Evolutionary conservation across 2,888 invertebrate genomes (phyloP), one percentile per base, ranked within the genome.

Genomic region (Germaria angustata): DNA sequence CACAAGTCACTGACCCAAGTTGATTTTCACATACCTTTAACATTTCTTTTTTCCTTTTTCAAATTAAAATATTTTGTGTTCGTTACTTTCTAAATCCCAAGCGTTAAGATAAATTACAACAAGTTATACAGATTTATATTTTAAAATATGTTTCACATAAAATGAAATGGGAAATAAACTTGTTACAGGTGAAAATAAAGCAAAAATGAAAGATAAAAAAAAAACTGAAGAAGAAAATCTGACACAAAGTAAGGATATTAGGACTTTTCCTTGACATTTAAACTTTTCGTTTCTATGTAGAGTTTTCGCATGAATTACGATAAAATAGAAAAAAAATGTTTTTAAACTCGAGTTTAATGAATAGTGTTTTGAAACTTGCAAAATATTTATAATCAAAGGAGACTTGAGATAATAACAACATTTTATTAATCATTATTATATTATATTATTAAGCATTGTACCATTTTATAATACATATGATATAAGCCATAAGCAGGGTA

Each of bases 51-150:
- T 55, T 53, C 1, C 5, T 51, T 22, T 63, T 61, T 65, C 41
- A 68, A 65, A 39, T 63, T 69, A 41, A 82, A 75, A 53, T 71
- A 75, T 78, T 69, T 75, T 75, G 59, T 71, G 68, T 75, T 68
- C 75, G 65, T 79, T 65, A 78, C 65, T 82, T 79, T 82, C 46
- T n/a, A 66, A 82, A 71, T 75, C 78, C 81, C 81, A 41, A 34
- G 81, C 69, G 81, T 69, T 69, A 57, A 81, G 81, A 81, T 81
- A 78, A 78, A 78, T 78, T 81, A 81, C 73, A 82, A 78, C 49
- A 65, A 78, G 68, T 69, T 72, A 72, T 72, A 71, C 57, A 71
- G 51, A 78, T 75, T 78, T 78, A 49, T 51, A 55, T 68, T 78
- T 68, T 51, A 34, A 44, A 69, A 82, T 71, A 75, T 71, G 65